Evolutionary conservation across 2,797 vertebrate genomes (phyloP).

Genomic region (Sebastes oblongus): DNA sequence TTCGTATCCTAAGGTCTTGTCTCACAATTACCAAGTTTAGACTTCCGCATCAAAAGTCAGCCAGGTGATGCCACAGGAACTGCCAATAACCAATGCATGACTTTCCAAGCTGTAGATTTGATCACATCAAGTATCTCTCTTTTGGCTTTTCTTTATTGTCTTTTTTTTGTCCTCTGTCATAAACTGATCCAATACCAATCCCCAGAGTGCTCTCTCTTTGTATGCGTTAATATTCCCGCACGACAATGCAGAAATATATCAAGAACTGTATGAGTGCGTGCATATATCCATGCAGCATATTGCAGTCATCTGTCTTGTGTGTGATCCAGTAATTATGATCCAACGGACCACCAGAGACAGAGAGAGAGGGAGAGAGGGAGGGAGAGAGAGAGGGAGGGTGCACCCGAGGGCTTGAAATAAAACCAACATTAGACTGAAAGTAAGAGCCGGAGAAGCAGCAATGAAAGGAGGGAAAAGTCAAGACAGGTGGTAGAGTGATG

Average conservation of each 20-base stretch:
- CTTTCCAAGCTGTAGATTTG: background rate
- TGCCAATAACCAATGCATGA: background rate
- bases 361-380: background rate
- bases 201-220: background rate
- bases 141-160: background rate
- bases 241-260: background rate
- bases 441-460: background rate
- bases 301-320: slow-evolving; percentile 34
- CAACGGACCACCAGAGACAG: background rate
- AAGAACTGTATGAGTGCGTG: background rate
- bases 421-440: slow-evolving; percentile 15
- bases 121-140: background rate
- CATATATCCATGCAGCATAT: slow-evolving; percentile 22
- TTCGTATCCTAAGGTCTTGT: background rate
- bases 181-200: background rate
- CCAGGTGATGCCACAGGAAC: background rate
- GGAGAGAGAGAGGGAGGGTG: background rate
- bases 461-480: background rate
- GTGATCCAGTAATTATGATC: slow-evolving; percentile 25
- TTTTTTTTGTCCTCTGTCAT: background rate
- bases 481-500: background rate
- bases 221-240: background rate
- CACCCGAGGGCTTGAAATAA: slow-evolving; percentile 4
- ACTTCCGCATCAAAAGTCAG: background rate
- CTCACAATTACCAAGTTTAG: background rate